Base-by-base conservation (phyloP, 2,888 invertebrate genomes). In the Digitonthophagus gazella region DNA sequence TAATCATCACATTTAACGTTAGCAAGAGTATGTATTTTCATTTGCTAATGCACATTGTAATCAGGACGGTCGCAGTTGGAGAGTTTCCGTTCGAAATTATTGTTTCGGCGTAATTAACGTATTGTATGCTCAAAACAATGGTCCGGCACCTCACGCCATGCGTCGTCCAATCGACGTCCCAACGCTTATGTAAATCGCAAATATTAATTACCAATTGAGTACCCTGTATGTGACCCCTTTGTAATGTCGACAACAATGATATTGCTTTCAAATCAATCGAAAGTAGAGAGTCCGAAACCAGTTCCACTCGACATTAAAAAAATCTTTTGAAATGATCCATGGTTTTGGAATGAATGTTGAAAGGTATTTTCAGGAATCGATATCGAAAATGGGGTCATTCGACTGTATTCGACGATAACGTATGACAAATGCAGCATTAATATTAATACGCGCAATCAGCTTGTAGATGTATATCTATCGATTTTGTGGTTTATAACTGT, bases 361-460 rank as follows among this genome's bases (percentile, higher is more conserved):
- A 44, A 44, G 28, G 28, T 44, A 44, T 8, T 11, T 44, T 44
- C 28, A 8, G 6, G 28, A 11, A 44, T 44, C 28, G 11, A 44
- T 44, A 44, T 44, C 28, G 28, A 44, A 61, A 61, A 20, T 15
- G 61, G 20, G 61, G 61, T n/a, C 61, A 20, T 18, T 61, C 61
- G 61, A 18, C 61, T 20, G 61, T 61, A 19, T n/a, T 61, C 18
- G 61, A n/a, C 61, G 61, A 61, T 61, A 61, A 61, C 69, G 70
- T 70, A 68, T 71, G 71, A 68, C 71, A 72, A 72, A 67, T 69
- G 69, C 66, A 67, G 67, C 74, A 75, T 75, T 74, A 74, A 74
- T 75, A 74, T 74, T 74, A 74, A 74, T 74, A 75, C 74, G 73
- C 72, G 72, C 71, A 74, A 75, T 75, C 73, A 73, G 61, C 73